A percentile compares a stretch with the other conserved stretches of the same genome.
These are phyloP conservation scores for Prunella strophiata DNA, from an alignment of 2,797 vertebrate species.

Conservation along the genomic window DNA sequence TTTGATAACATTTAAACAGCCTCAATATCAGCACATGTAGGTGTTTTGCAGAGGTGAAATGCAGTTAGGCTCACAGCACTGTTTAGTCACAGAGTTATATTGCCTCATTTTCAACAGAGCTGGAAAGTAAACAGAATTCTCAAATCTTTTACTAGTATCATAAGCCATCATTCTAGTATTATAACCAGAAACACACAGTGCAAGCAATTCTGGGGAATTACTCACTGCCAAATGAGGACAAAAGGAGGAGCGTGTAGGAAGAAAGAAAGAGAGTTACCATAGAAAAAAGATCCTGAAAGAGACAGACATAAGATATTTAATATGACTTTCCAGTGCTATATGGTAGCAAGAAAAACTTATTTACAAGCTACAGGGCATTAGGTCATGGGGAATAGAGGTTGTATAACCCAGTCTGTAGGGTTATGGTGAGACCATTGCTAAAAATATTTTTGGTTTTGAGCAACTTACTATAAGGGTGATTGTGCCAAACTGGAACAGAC, in stretches of 20 bases:
- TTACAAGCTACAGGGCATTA: background rate
- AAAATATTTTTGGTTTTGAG: background rate
- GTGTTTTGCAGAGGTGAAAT: background rate
- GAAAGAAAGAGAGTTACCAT: background rate
- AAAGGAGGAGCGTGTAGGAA: background rate
- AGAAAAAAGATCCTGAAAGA: background rate
- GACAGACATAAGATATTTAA: background rate
- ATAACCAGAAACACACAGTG: background rate
- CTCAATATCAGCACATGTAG: background rate
- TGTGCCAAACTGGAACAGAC: slow-evolving; percentile 4
- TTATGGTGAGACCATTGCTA: slow-evolving; percentile 1
- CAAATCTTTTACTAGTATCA: background rate
- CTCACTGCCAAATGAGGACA: background rate
- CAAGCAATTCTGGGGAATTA: background rate
- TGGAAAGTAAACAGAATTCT: background rate
- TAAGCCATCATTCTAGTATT: background rate
- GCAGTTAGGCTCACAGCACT: background rate
- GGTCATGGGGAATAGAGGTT: background rate
- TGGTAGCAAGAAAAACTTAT: background rate
- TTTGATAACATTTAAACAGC: background rate
- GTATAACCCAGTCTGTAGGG: background rate
- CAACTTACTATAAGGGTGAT: background rate
- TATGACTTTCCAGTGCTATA: background rate
- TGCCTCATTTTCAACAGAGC: background rate
- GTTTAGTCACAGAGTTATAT: background rate